Evolutionary conservation across 1,140 invertebrate species (phyloP).

Genomic region (Cydia pomonella): DNA sequence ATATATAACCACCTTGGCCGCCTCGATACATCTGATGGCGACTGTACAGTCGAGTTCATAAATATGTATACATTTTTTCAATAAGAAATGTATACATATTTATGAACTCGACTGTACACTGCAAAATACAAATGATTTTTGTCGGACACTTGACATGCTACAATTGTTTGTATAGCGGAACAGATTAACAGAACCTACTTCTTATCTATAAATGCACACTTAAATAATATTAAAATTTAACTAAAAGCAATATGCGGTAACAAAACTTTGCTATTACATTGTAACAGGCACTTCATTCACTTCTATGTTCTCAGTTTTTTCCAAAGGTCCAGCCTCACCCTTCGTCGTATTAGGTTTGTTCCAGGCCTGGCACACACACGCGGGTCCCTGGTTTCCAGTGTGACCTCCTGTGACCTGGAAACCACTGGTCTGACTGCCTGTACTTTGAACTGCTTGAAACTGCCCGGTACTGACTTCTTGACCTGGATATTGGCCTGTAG

Average conservation of each 20-base stretch:
- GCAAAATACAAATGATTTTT: no score
- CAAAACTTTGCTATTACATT: conserved; percentile 24
- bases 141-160: no score
- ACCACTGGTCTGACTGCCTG: conserved; percentile 37
- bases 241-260: neutral
- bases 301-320: conserved; percentile 41
- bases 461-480: conserved; percentile 35
- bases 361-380: conserved; percentile 72
- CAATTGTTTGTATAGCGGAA: no score
- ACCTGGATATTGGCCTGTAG: conserved; percentile 28
- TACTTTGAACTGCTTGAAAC: conserved; percentile 4
- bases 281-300: conserved; percentile 6
- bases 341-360: conserved; percentile 54
- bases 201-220: neutral
- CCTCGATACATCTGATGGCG: no score
- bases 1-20: no score
- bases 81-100: no score
- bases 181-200: no score
- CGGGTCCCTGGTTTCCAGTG: conserved; percentile 54
- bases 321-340: conserved; percentile 48
- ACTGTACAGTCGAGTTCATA: no score
- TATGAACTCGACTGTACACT: no score
- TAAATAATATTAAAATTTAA: conserved; percentile 2
- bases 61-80: no score
- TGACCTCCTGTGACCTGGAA: conserved; percentile 49